phyloP scores from a whole-genome alignment of 35 echinoderm and acorn worm genomes.

The Apostichopus parvimensis region DNA sequence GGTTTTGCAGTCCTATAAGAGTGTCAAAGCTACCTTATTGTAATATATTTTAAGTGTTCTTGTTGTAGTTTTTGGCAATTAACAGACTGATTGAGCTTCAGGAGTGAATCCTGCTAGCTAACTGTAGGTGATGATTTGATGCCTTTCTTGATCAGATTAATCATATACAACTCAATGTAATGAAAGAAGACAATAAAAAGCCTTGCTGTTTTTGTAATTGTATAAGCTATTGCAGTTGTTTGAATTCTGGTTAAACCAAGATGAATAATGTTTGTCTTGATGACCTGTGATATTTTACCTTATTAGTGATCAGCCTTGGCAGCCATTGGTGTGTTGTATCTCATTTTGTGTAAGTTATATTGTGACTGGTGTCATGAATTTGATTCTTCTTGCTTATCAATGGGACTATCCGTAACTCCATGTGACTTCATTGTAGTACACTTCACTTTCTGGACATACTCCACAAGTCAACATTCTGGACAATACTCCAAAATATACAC shows the following conservation, averaged over 20 bases:
- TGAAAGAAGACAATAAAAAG: neutral
- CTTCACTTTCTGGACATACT: no score
- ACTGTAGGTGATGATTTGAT: neutral
- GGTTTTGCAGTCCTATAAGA: neutral
- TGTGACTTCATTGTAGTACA: no score
- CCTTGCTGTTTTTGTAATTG: neutral
- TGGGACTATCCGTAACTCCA: no score
- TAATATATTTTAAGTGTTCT: neutral
- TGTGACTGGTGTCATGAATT: no score
- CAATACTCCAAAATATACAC: no score
- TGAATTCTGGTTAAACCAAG: neutral
- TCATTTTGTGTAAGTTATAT: no score
- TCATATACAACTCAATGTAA: neutral
- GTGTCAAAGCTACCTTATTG: neutral
- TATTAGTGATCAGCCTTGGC: neutral
- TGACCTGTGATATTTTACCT: neutral
- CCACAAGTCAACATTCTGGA: no score
- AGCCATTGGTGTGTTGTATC: no score
- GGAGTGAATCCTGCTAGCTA: neutral
- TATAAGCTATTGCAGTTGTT: neutral
- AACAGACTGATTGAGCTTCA: neutral
- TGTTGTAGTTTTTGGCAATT: constrained; percentile 4
- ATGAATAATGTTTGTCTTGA: neutral
- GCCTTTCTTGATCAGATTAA: neutral
- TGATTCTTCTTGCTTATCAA: no score